Evolutionary conservation across 2,888 invertebrate species (phyloP), one percentile per base, ranked within the genome.

Genomic region (Campoplex nolae): DNA sequence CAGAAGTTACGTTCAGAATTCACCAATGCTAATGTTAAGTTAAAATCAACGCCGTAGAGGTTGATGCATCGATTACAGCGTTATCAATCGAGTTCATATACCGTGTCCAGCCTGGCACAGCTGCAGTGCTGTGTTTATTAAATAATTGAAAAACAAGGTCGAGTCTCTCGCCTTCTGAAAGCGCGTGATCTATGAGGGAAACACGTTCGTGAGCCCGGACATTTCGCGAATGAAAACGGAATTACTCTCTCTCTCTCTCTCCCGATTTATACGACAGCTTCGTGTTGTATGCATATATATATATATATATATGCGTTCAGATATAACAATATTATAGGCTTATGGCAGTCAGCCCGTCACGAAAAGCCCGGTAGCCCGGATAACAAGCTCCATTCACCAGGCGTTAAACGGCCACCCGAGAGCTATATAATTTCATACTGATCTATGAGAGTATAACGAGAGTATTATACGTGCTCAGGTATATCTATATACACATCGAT

Each of bases 371-470:
- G 81, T 76, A 77, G 85, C 65, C 51, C 75, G 54, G 32, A 81
- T 51, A 71, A 38, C 78, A 78, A 78, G 77, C 58, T 74, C 23
- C 74, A 75, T 78, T 78, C 58, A 78, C 65, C 38, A 65, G 71
- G 35, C 45, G 76, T 54, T 77, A 54, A 80, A 67, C 58, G 38
- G 67, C 18, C 71, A 56, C 80, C 65, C 28, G 68, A 81, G 81
- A 73, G 67, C 77, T 74, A 82, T 85, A 79, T 83, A 86, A 86
- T 86, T 86, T 83, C 35, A 42, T 82, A 56, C 67, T 76, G 42
- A 86, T 86, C 74, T 71, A 76, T 28, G 73, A 68, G 86, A 83
- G 70, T 65, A 56, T 62, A 65, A 62, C 76, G 32, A 28, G 62
- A 76, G 23, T 76, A 65, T 70, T 28, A 28, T 16, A 28, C 8